Evolutionary conservation across 2,888 invertebrate genomes (phyloP), one percentile per base, ranked within the genome.

Genomic region (Tanytarsus gracilentus): DNA sequence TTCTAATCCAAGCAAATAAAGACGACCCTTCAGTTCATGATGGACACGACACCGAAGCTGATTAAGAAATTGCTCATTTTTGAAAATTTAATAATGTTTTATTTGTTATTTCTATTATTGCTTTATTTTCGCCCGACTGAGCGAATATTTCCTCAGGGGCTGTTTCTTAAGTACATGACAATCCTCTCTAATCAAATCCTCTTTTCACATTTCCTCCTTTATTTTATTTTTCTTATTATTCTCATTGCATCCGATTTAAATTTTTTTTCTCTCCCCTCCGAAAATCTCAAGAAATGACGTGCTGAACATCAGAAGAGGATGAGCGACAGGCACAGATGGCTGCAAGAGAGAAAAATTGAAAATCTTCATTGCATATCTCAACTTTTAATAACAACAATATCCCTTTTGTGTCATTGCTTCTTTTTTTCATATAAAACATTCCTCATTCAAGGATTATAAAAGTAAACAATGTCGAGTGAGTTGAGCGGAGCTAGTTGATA

Each of bases 161-260:
- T 33, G 9, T 33, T 33, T 33, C 33, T 33, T 33, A 44, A 23
- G 21, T 44, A 18, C 44, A 44, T 23, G 18, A 23, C 44, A 44
- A 44, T 44, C 44, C 44, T 44, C n/a, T n/a, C 44, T 44, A 44
- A 44, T 44, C 44, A 44, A 44, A 44, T 44, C 44, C 44, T 44
- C 44, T 40, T 18, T 44, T 18, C 21, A 23, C 16, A 36, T 36
- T 14, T 36, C n/a, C 16, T 36, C n/a, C 16, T 14, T 36, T 14
- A 36, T 14, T n/a, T 33, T 33, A 9, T 9, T 44, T 44, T 44
- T 23, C 36, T 36, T 44, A 23, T 23, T 23, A 44, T n/a, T n/a
- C n/a, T 18, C 18, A 44, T 44, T 44, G 23, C 44, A 44, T 44
- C 44, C 44, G 44, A 44, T 44, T 44, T 44, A 18, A 44, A 44